These are phyloP conservation scores for Papilio glaucus DNA, from an alignment of 1,140 invertebrate species.

Conservation along the genomic window DNA sequence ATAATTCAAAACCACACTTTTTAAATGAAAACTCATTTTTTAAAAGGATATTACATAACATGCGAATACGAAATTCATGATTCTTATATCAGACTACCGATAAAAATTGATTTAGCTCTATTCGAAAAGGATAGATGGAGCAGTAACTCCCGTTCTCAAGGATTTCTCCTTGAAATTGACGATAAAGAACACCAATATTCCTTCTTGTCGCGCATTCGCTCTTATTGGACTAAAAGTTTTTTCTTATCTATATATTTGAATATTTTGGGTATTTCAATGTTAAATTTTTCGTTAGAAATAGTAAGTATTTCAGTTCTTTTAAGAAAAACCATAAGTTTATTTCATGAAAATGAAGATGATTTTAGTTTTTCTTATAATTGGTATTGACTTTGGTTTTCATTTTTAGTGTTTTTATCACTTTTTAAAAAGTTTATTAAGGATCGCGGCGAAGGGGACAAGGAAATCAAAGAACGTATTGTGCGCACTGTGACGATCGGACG, in stretches of 20 bases:
- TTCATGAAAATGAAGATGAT: no score
- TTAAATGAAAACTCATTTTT: no score
- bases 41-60: not conserved
- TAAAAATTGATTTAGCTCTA: slow-evolving; percentile 15
- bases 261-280: not conserved
- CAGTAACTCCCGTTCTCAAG: slow-evolving; percentile 11
- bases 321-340: not conserved
- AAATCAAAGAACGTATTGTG: no score
- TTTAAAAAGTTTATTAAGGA: no score
- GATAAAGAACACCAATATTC: slow-evolving; percentile 16
- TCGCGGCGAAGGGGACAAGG: no score
- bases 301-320: not conserved
- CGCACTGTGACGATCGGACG: no score
- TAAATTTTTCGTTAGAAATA: not conserved
- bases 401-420: no score
- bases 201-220: not conserved
- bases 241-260: not conserved
- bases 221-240: not conserved
- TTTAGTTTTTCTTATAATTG: no score
- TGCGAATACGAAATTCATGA: slow-evolving; percentile 8
- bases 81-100: not conserved
- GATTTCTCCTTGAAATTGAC: slow-evolving; percentile 12
- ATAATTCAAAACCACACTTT: no score
- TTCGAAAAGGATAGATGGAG: slow-evolving; percentile 16
- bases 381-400: no score